Conservation (phyloP, 1,140 invertebrate species). For the Euborellia annulipes region DNA sequence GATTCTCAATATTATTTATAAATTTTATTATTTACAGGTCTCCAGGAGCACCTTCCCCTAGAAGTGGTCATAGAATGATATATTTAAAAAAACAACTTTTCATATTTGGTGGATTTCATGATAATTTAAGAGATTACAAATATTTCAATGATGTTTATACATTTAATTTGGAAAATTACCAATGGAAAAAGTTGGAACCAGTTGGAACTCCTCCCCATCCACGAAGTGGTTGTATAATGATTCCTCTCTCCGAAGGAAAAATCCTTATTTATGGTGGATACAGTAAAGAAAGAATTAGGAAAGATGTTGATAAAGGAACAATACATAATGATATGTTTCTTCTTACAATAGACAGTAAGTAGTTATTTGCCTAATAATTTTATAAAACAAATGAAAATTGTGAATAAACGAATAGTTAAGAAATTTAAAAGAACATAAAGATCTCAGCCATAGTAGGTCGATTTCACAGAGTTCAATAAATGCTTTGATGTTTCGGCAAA, state of each 20-base stretch:
- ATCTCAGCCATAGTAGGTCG: no score
- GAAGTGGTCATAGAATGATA: constrained; percentile 84
- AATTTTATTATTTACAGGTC: constrained; percentile 28
- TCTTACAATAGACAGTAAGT: constrained; percentile 49
- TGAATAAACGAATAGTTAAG: no score
- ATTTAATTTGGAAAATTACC: constrained; percentile 66
- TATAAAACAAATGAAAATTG: not conserved
- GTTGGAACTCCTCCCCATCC: constrained; percentile 43
- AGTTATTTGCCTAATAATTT: not conserved
- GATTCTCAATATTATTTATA: no score
- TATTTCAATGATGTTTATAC: constrained; percentile 80
- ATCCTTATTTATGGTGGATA: constrained; percentile 79
- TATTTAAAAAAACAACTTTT: constrained; percentile 61
- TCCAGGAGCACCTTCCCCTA: constrained; percentile 58
- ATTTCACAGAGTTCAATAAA: no score
- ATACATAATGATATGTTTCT: constrained; percentile 72
- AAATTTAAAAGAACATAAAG: no score
- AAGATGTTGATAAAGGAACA: constrained; percentile 64
- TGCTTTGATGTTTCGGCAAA: no score
- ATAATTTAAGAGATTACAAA: constrained; percentile 71
- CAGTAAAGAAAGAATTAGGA: constrained; percentile 59
- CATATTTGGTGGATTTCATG: constrained; percentile 84
- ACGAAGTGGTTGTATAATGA: constrained; percentile 58
- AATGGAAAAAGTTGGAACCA: constrained; percentile 61
- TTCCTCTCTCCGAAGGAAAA: constrained; percentile 38